Evolutionary conservation across 2,113 vertebrate species (phyloP), one percentile per base, ranked within the genome.

Genomic region (Saccopteryx leptura): DNA sequence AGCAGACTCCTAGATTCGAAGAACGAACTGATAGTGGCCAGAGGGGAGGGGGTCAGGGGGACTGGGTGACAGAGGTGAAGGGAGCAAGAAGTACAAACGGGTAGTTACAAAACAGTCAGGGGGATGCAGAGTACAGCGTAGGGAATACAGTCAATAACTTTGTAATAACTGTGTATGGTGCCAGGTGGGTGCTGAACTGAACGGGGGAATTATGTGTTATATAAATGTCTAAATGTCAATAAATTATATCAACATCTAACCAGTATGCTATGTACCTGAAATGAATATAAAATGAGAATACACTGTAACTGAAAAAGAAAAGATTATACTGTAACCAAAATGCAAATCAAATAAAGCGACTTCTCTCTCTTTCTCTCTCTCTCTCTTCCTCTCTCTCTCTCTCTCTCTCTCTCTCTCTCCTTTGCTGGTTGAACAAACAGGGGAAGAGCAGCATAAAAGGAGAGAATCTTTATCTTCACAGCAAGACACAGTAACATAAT

Each of bases 401-500:
- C 39, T 7, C n/a, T 9, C 11, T 1, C 23, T 18, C 50, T 4
- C 17, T 5, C 54, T 18, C 33, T 79, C 26, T 26, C 31, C 26
- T 74, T 93, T 50, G 21, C 7, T 76, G 87, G 48, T 61, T 82
- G 90, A 94, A 63, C 23, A 79, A 66, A 81, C 23, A 90, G 46
- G 69, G 50, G 61, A 89, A 33, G 56, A 89, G 61, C 26, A 69
- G 65, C 60, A 48, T 85, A 56, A 92, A 95, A 95, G 31, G 86
- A 80, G 66, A 69, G 9, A 68, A 48, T 92, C 24, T 72, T 96
- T 39, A 81, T 94, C 71, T 91, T 88, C 87, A 95, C 94, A 97
- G 46, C 78, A 92, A 92, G 48, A 96, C 33, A 31, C 6, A 75
- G 26, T 74, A 93, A 91, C 33, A 39, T 39, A 68, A 94, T 84